These are phyloP conservation scores for Sinella curviseta DNA, from an alignment of 1,140 invertebrate genomes.

Conservation along the genomic window DNA sequence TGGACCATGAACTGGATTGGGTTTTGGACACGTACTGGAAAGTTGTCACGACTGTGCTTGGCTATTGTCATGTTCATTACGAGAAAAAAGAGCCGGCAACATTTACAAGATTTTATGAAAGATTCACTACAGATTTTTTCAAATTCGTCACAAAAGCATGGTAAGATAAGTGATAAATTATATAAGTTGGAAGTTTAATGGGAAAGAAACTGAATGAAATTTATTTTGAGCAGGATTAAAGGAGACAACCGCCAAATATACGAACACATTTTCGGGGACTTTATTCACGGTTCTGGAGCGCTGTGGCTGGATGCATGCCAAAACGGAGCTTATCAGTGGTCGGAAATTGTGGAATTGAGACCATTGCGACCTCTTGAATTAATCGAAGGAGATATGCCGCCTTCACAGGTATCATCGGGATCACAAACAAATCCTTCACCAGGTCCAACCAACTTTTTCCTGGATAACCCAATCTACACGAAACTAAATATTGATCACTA, in stretches of 20 bases:
- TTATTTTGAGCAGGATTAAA: not conserved
- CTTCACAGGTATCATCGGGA: not conserved
- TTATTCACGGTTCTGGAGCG: not conserved
- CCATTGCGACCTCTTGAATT: not conserved
- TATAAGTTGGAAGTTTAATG: not conserved
- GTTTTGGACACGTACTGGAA: constrained; percentile 3
- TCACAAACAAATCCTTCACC: not conserved
- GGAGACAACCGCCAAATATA: not conserved
- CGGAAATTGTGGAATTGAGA: not conserved
- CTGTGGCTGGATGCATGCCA: not conserved
- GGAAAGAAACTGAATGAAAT: not conserved
- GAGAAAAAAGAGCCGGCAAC: not conserved
- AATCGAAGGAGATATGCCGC: not conserved
- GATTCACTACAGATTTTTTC: not conserved
- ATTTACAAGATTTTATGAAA: not conserved
- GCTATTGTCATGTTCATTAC: not conserved
- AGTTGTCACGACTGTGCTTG: not conserved
- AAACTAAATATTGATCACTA: not conserved
- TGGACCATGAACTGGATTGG: constrained; percentile 11
- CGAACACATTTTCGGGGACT: constrained; percentile 8
- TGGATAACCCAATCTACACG: not conserved
- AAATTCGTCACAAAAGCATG: not conserved
- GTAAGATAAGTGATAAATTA: not conserved
- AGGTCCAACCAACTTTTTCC: not conserved
- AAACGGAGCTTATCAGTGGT: constrained; percentile 5